Base-by-base conservation (phyloP, 1,140 invertebrate genomes). In the Temnothorax longispinosus region DNA sequence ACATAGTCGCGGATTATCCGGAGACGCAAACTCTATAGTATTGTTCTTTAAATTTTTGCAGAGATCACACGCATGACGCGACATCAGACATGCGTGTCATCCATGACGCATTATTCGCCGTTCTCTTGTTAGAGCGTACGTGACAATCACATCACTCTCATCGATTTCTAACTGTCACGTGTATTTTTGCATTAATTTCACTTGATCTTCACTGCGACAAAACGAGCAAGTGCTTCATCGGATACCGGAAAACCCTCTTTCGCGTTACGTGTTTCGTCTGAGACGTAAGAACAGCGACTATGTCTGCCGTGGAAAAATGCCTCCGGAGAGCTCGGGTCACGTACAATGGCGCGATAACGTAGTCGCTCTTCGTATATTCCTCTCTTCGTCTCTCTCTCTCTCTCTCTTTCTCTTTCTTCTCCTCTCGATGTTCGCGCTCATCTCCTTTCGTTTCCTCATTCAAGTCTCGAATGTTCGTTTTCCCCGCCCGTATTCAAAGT, bases 291-390 rank as follows among this genome's bases (percentile, higher is more conserved):
- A 54, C 52, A 64, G 50, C 65, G 62, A 67, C 50, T 74, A 41
- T 58, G 72, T 88, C 58, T 71, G 15, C 50, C 64, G 80, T 86
- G 21, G 84, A 93, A 93, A 93, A 90, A 91, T 88, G 84, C 75
- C 86, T 65, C 81, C 65, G 65, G 71, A 89, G 87, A 85, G 88
- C 85, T 78, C 50, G 72, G 47, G 91, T 94, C 94, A 94, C 93
- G 93, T 94, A 94, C 89, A 72, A 78, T 77, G 47, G 76, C 44
- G 86, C 92, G 91, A 94, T 93, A 94, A 94, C 93, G 88, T 91
- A 82, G 71, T 92, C 90, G 86, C 88, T 90, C 44, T 62, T 74
- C 15, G 44, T 60, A 13, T 44, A 13, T 44, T 18, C 11, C 54
- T 35, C 11, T 75, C 35, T 32, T 41, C n/a, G 13, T 52, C 11